Base-by-base conservation (phyloP, 1,140 invertebrate genomes). In the Nasonia vitripennis region DNA sequence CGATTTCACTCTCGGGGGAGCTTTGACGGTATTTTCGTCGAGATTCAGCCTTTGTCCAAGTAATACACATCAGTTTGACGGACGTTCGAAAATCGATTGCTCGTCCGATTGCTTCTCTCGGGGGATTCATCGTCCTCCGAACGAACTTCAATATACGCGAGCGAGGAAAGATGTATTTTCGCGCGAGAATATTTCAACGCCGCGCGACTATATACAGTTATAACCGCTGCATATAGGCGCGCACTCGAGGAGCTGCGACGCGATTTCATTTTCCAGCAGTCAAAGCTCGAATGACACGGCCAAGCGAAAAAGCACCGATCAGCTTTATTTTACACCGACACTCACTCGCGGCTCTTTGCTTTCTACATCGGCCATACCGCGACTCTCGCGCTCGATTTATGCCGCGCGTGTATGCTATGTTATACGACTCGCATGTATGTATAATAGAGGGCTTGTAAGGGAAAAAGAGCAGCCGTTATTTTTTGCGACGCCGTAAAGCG, bases 221-320 rank as follows among this genome's bases (percentile, higher is more conserved):
- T 27, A 68, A 55, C 12, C 34, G 34, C 27, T 51, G 17, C 17
- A 14, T 55, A 20, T 55, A 55, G 51, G 12, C 5, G 14, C 4
- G 14, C 2, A 51, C 20, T 62, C 55, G 14, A 20, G 17, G 55
- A 62, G 20, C 27, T 27, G 71, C 23, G 23, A 37, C 27, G 84
- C 51, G 55, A 81, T 81, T 85, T 85, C 78, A 81, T 81, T 81
- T 85, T 84, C 62, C 77, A 23, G 27, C 48, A 80, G 83, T 85
- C 83, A 80, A 79, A 85, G 78, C 41, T 67, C 78, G n/a, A 74
- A 81, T 85, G 83, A 84, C 45, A 84, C 31, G 78, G 23, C 14
- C 23, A 37, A 20, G 45, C 9, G 20, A 81, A 77, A 85, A 81
- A 77, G 9, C 31, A 23, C n/a, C 55, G 34, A 81, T 77, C 78